Base-by-base conservation (phyloP, 2,113 vertebrate genomes). In the Sminthopsis crassicaudata region DNA sequence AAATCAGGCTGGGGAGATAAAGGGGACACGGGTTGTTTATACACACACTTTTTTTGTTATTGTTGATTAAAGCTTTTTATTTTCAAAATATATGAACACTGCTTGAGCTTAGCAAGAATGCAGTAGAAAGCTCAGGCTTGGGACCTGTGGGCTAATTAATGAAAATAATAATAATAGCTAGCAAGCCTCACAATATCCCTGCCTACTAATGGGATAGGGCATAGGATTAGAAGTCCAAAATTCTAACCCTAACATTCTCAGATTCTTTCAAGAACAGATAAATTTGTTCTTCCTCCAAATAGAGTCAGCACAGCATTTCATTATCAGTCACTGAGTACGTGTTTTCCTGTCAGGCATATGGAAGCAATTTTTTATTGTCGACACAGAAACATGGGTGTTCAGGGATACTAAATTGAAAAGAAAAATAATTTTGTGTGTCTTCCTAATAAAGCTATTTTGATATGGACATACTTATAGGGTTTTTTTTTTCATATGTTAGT, bases 331-430 rank as follows among this genome's bases (percentile, higher is more conserved):
- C 92, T 88, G 92, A 97, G 94, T 94, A 95, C 96, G 94, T 96
- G 91, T 95, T 97, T 97, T 97, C 97, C 97, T 94, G 96, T 96
- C 96, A 96, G 55, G 53, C 97, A 97, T 96, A 97, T 97, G 97
- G 98, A 97, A 97, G 96, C 96, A 97, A 97, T 98, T 98, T 97
- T 96, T 94, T 95, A 97, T 97, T 92, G 95, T 94, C 95, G 94
- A 90, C 96, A 91, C 95, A 51, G 0, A 94, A 95, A 93, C 57
- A 67, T 95, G 96, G 52, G 91, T 93, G 91, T 92, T 94, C 0
- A 6, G 95, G 46, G n/a, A 92, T 95, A 93, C 91, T 84, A 36
- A 95, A 46, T 96, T 94, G 95, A 91, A 96, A 96, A 96, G 57
- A 92, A 76, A 60, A 60, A 93, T 57, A 7, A 6, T 26, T 53